Conservation (phyloP, 2,888 invertebrate genomes). For the Hymenopus coronatus region DNA sequence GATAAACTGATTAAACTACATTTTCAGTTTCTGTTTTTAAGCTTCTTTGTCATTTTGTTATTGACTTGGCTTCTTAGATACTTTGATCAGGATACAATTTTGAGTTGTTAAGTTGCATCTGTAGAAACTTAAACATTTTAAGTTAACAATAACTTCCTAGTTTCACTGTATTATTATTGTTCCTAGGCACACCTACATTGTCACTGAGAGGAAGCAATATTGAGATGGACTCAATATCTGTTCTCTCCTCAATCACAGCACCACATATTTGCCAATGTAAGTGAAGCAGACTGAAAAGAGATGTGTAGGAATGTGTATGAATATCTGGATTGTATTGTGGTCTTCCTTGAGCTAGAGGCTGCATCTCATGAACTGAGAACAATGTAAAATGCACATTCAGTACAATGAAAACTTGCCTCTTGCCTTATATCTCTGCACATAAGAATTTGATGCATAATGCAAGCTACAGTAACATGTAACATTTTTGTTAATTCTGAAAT, state of each 20-base stretch:
- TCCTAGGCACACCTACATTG: constrained; percentile 54
- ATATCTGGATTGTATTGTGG: not conserved
- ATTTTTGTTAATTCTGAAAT: no score
- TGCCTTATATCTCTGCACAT: not conserved
- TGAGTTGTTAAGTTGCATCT: not conserved
- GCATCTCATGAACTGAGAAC: not conserved
- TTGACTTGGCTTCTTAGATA: not conserved
- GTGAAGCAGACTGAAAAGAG: constrained; percentile 41
- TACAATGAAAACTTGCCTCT: not conserved
- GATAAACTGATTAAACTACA: no score
- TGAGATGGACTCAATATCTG: constrained; percentile 68
- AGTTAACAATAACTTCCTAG: not conserved
- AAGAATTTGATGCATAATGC: not conserved
- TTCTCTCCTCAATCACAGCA: constrained; percentile 65
- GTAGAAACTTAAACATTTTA: not conserved
- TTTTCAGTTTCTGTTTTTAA: no score
- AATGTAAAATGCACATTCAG: not conserved
- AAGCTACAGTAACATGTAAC: no score
- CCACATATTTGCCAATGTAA: constrained; percentile 71
- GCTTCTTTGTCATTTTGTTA: not conserved
- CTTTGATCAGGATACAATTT: not conserved
- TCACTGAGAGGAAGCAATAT: constrained; percentile 48
- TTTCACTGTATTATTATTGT: constrained; percentile 21
- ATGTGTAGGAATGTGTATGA: constrained; percentile 32
- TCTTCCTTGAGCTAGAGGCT: not conserved